Evolutionary conservation across 2,797 vertebrate species (phyloP).

Genomic region (Macroramphosus scolopax): DNA sequence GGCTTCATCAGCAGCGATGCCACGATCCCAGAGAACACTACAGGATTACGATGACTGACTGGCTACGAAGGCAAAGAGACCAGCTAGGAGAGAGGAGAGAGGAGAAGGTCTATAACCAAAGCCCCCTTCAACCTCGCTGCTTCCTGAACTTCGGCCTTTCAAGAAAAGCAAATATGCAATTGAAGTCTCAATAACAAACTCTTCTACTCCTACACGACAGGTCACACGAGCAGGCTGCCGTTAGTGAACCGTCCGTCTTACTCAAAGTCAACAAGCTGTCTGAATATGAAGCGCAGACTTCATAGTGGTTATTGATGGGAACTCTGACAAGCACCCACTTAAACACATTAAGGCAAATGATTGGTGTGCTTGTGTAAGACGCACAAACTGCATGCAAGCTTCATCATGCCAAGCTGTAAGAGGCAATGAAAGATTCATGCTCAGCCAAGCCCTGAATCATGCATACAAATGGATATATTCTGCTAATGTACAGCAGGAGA

Average conservation of each 20-base stretch:
- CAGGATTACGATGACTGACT: no score
- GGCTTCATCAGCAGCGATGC: no score
- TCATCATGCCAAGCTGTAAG: constrained; percentile 20
- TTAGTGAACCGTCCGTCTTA: constrained; percentile 6
- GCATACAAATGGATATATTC: constrained; percentile 45
- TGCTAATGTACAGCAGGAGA: constrained; percentile 35
- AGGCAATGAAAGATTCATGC: constrained; percentile 49
- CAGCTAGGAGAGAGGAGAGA: not conserved
- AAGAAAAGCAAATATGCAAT: not conserved
- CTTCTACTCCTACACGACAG: not conserved
- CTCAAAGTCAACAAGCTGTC: constrained; percentile 23
- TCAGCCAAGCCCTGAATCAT: constrained; percentile 38
- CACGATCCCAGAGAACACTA: no score
- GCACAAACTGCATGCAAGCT: constrained; percentile 1
- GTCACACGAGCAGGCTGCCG: not conserved
- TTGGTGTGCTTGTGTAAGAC: constrained; percentile 10
- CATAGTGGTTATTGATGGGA: constrained; percentile 12
- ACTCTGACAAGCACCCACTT: constrained; percentile 29
- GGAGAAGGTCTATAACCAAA: not conserved
- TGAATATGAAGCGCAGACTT: not conserved
- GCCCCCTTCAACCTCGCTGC: not conserved
- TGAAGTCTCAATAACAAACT: not conserved
- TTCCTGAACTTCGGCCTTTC: not conserved
- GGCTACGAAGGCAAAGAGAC: not conserved
- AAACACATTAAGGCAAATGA: constrained; percentile 31